phyloP scores from a whole-genome alignment of 1,140 invertebrate species.

The Scaptomyza graminum region DNA sequence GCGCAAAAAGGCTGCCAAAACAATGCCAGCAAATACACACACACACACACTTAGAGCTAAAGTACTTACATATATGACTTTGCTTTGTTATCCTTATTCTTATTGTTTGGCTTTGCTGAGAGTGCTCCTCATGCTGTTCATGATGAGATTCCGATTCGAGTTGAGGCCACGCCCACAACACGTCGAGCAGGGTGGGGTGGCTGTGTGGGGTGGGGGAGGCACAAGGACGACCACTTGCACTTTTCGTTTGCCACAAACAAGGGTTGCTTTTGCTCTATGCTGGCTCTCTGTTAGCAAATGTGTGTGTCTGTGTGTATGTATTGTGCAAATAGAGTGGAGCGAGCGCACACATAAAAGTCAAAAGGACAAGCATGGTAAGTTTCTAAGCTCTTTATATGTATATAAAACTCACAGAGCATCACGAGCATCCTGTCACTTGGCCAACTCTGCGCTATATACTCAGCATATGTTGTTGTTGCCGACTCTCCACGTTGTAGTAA shows the following conservation, averaged over 20 bases:
- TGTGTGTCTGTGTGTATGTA: constrained; percentile 28
- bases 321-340: constrained; percentile 56
- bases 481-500: constrained; percentile 49
- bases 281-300: not conserved
- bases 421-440: constrained; percentile 30
- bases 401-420: constrained; percentile 3
- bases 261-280: constrained; percentile 58
- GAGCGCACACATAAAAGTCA: constrained; percentile 53
- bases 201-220: not conserved
- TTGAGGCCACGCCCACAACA: constrained; percentile 67
- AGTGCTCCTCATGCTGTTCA: constrained; percentile 48
- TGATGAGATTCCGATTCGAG: constrained; percentile 73
- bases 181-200: too few relatives aligned
- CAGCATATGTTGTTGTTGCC: constrained; percentile 1
- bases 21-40: constrained; percentile 51
- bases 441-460: constrained; percentile 41
- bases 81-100: constrained; percentile 76
- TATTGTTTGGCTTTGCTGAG: constrained; percentile 64
- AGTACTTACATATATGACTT: constrained; percentile 21
- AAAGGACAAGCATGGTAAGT: constrained; percentile 51
- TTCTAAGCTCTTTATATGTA: constrained; percentile 38
- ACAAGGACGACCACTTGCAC: constrained; percentile 58
- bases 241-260: constrained; percentile 63
- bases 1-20: constrained; percentile 69
- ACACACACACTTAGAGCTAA: constrained; percentile 12